Evolutionary conservation across 2,888 invertebrate species (phyloP).

Genomic region (Steinernema hermaphroditum): DNA sequence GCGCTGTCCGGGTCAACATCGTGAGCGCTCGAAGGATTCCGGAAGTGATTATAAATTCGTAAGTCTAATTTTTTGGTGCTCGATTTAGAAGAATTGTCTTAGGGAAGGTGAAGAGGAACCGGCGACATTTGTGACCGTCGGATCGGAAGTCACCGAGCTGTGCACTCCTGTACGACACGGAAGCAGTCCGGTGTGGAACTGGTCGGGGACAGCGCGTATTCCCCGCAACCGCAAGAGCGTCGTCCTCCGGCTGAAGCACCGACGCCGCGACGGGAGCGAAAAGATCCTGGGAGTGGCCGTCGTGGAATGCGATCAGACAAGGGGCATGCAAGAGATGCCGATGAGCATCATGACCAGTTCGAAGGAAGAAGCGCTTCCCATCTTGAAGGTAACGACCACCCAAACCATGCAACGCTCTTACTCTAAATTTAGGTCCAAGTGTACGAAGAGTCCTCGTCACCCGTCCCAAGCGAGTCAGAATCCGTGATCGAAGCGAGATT

Average conservation of each 20-base stretch:
- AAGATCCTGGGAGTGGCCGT: background rate
- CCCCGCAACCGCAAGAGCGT: background rate
- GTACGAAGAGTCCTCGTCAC: background rate
- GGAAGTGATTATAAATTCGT: background rate
- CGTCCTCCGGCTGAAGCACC: background rate
- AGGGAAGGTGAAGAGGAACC: background rate
- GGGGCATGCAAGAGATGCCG: background rate
- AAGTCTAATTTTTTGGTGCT: background rate
- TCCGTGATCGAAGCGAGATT: background rate
- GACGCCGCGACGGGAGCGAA: background rate
- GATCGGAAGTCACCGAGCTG: background rate
- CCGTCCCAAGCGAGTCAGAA: background rate
- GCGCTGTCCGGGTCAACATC: background rate
- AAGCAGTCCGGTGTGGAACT: conserved; percentile 12
- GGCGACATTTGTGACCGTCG: background rate
- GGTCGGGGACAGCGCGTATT: background rate
- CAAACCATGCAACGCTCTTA: background rate
- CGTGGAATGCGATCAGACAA: background rate
- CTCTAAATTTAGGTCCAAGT: background rate
- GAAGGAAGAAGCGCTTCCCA: background rate
- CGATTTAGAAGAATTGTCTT: background rate
- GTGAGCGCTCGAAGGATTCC: background rate
- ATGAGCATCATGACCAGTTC: background rate
- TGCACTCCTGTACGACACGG: background rate
- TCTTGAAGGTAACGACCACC: background rate